Evolutionary conservation across 2,888 invertebrate genomes (phyloP).

Genomic region (Gortyna flavago): DNA sequence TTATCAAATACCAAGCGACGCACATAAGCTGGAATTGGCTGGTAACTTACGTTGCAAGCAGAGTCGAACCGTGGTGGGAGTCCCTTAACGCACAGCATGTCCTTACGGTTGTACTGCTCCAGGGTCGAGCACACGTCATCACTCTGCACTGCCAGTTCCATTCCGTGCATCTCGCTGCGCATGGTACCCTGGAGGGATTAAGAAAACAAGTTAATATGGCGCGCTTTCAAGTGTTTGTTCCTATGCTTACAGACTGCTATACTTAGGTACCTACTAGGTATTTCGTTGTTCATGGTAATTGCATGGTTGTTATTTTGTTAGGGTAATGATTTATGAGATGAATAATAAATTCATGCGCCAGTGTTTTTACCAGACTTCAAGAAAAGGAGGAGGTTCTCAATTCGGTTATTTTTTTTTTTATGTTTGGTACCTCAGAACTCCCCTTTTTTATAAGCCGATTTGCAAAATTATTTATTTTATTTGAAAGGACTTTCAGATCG

Average conservation of each 20-base stretch:
- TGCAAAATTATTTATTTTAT: too few relatives aligned
- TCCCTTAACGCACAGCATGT: conserved; percentile 85
- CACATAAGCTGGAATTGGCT: background rate
- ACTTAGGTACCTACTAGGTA: background rate
- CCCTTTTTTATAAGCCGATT: too few relatives aligned
- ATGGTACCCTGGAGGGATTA: conserved; percentile 78
- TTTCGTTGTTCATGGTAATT: background rate
- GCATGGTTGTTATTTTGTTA: background rate
- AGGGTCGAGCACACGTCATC: conserved; percentile 76
- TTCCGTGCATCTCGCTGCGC: conserved; percentile 86
- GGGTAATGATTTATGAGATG: background rate
- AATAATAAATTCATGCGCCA: background rate
- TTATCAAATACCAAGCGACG: too few relatives aligned
- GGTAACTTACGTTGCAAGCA: conserved; percentile 84
- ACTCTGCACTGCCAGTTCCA: conserved; percentile 76
- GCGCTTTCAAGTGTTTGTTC: background rate
- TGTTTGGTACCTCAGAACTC: too few relatives aligned
- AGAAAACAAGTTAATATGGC: background rate
- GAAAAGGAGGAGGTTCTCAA: too few relatives aligned
- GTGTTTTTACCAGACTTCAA: background rate
- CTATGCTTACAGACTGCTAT: background rate
- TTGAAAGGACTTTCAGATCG: too few relatives aligned
- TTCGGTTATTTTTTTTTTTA: too few relatives aligned
- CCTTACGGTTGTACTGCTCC: conserved; percentile 76
- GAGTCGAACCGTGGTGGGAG: conserved; percentile 81